Evolutionary conservation across 2,888 invertebrate genomes (phyloP).

Genomic region (Tiliacea citrago): DNA sequence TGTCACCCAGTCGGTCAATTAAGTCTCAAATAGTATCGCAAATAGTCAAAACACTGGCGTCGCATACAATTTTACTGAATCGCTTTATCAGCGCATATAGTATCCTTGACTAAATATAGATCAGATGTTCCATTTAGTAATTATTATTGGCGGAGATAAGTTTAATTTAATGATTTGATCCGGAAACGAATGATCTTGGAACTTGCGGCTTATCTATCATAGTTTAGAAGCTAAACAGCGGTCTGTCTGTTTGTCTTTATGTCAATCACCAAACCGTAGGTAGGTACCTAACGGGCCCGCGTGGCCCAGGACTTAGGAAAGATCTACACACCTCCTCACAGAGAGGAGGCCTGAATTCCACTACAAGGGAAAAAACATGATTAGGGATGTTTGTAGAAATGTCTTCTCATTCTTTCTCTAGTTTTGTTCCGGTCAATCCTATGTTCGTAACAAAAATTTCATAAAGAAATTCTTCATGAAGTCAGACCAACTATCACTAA

Average conservation of each 20-base stretch:
- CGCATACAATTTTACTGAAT: neutral
- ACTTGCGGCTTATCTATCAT: conserved; percentile 36
- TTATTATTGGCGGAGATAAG: conserved; percentile 30
- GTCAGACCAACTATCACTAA: too few species aligned
- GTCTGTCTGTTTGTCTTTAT: neutral
- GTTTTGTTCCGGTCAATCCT: too few species aligned
- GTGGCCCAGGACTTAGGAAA: neutral
- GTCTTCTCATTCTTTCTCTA: too few species aligned
- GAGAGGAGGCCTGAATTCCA: neutral
- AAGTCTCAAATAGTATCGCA: neutral
- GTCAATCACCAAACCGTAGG: neutral
- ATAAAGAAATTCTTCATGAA: too few species aligned
- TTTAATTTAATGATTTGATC: conserved; percentile 22
- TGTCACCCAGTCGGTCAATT: neutral
- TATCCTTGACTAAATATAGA: conserved; percentile 61
- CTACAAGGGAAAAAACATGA: too few species aligned
- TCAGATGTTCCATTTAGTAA: conserved; percentile 44
- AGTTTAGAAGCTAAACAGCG: neutral
- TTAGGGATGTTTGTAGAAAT: too few species aligned
- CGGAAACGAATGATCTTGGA: conserved; percentile 19
- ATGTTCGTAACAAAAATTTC: too few species aligned
- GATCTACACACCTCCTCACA: too few species aligned
- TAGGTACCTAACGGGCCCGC: neutral
- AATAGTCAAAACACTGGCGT: conserved; percentile 47
- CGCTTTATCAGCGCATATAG: conserved; percentile 32